phyloP scores from a whole-genome alignment of 2,888 invertebrate genomes.

The Pherbina coryleti region DNA sequence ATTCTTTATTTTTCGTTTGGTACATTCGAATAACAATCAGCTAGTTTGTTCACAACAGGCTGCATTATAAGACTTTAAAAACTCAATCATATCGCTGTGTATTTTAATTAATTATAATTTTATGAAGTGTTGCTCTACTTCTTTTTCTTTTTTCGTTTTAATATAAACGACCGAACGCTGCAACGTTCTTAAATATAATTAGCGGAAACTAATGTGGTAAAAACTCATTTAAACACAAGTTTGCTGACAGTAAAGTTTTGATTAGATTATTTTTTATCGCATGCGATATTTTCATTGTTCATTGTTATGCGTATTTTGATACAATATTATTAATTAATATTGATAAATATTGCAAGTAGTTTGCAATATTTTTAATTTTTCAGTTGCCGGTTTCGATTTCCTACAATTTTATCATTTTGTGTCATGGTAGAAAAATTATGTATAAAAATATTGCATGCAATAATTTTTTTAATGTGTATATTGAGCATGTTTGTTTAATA shows the following conservation, averaged over 20 bases:
- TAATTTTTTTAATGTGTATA: no score
- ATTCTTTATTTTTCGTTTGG: neutral
- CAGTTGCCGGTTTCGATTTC: no score
- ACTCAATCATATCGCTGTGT: neutral
- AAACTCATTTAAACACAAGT: neutral
- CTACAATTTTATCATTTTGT: no score
- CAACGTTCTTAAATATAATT: slow-evolving; percentile 10
- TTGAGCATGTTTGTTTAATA: no score
- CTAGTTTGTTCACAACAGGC: slow-evolving; percentile 12
- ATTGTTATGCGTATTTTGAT: no score
- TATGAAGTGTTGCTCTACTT: neutral
- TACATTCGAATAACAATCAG: neutral
- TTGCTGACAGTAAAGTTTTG: slow-evolving; percentile 19
- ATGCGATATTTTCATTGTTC: neutral
- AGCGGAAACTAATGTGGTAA: neutral
- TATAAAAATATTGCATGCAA: neutral
- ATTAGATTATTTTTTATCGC: neutral
- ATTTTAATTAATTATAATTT: slow-evolving; percentile 2
- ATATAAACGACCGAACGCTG: slow-evolving; percentile 18
- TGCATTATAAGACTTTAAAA: slow-evolving; percentile 15
- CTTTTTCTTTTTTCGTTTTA: neutral
- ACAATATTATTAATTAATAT: no score
- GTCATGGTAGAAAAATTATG: no score
- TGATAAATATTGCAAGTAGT: no score
- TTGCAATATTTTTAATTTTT: neutral